Percentiles rank a stretch among this genome's conserved stretches.
Evolutionary conservation across 2,888 invertebrate genomes (phyloP).

Genomic region (Uropetala carovei): DNA sequence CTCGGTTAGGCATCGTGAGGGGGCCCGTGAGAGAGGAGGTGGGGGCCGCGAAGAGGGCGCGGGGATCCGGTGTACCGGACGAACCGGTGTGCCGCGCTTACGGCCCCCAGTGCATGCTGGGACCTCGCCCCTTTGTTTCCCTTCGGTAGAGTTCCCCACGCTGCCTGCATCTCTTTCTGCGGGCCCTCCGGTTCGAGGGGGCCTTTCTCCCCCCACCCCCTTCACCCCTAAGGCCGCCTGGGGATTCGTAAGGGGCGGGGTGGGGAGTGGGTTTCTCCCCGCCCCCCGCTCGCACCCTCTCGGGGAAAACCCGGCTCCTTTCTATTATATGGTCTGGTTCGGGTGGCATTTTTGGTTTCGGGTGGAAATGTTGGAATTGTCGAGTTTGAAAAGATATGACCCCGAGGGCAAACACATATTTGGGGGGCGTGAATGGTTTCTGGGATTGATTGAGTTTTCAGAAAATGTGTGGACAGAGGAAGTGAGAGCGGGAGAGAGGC

Average conservation of each 20-base stretch:
- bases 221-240: background rate
- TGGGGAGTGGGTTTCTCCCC: background rate
- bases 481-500: background rate
- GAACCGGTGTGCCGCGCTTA: conserved; percentile 10
- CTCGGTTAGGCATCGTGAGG: background rate
- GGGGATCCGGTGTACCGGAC: background rate
- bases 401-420: conserved; percentile 5
- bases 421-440: conserved; percentile 16
- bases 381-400: background rate
- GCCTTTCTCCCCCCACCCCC: too few species aligned
- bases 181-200: conserved; percentile 2
- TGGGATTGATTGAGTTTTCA: conserved; percentile 13
- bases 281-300: background rate
- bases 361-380: background rate
- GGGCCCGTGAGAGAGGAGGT: background rate
- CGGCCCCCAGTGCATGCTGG: background rate
- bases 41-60: background rate
- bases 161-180: background rate
- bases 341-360: conserved; percentile 12
- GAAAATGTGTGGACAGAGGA: background rate
- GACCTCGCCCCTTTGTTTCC: background rate
- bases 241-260: background rate
- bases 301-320: background rate
- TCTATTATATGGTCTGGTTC: background rate
- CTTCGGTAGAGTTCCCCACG: background rate